Evolutionary conservation across 2,888 invertebrate species (phyloP), one percentile per base, ranked within the genome.

Genomic region (Hypsopygia costalis): DNA sequence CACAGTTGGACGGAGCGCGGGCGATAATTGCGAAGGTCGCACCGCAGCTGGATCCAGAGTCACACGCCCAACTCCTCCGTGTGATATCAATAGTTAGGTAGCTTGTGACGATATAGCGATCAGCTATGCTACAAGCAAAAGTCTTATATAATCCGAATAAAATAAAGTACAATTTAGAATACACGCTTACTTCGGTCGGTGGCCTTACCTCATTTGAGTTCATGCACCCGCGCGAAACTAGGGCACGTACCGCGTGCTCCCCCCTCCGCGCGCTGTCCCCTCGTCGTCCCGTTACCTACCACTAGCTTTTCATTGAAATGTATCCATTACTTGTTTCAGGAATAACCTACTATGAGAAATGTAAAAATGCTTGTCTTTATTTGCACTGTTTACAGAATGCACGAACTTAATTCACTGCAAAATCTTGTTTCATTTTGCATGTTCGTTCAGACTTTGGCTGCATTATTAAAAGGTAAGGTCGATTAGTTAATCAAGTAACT

Each of bases 201-300:
- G 89, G 89, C 89, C 89, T 89, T 85, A 89, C 89, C 89, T 89
- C 89, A 80, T 83, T 89, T 70, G 83, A 85, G 89, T 87, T 86
- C 89, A 83, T 89, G 74, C 82, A 88, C 89, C 88, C 87, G 83
- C 74, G 81, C 75, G 77, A 79, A 89, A 88, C 87, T 89, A 64
- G 89, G 89, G 72, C 89, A 86, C 80, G 83, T 78, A 81, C 82
- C 81, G 81, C 80, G 76, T 67, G 68, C 68, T 57, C 66, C 70
- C 70, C 75, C 69, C 56, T 51, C 52, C 57, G 60, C 64, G 48
- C 60, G 51, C 47, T 58, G 52, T 63, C 69, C 73, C 69, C 47
- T 55, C 53, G 36, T 49, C 65, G 66, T 69, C 67, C 78, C 78
- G 83, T 83, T 82, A 78, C 80, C 77, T 81, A 76, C 79, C 74